phyloP scores from a whole-genome alignment of 2,888 invertebrate genomes.

The Papilio protenor region DNA sequence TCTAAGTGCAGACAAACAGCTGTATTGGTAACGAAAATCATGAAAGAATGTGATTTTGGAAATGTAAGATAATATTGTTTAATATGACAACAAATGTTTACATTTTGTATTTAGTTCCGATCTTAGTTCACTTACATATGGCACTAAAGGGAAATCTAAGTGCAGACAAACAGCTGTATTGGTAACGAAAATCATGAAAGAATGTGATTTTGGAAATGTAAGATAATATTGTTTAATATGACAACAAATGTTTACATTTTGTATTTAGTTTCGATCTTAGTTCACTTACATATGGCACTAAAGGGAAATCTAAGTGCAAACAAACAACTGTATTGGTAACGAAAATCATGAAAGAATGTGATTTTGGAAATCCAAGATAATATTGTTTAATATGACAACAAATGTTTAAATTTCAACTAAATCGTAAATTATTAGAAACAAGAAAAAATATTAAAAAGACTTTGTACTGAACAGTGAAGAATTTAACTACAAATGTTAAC shows the following conservation, averaged over 20 bases:
- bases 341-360: neutral
- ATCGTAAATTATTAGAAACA: too few relatives aligned
- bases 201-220: neutral
- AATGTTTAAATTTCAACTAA: neutral
- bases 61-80: neutral
- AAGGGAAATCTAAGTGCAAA: neutral
- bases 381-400: neutral
- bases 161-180: neutral
- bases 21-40: neutral
- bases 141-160: conserved; percentile 20
- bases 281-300: conserved; percentile 34
- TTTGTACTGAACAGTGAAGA: neutral
- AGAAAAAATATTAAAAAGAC: too few relatives aligned
- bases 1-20: neutral
- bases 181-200: neutral
- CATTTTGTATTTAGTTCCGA: too few relatives aligned
- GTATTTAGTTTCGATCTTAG: too few relatives aligned
- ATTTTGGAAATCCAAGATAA: neutral
- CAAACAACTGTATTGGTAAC: neutral
- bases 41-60: neutral
- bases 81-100: neutral
- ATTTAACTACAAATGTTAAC: conserved; percentile 3
- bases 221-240: neutral
- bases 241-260: too few relatives aligned
- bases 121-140: too few relatives aligned